Evolutionary conservation across 2,888 invertebrate genomes (phyloP).

Genomic region (Pristionchus exspectatus): DNA sequence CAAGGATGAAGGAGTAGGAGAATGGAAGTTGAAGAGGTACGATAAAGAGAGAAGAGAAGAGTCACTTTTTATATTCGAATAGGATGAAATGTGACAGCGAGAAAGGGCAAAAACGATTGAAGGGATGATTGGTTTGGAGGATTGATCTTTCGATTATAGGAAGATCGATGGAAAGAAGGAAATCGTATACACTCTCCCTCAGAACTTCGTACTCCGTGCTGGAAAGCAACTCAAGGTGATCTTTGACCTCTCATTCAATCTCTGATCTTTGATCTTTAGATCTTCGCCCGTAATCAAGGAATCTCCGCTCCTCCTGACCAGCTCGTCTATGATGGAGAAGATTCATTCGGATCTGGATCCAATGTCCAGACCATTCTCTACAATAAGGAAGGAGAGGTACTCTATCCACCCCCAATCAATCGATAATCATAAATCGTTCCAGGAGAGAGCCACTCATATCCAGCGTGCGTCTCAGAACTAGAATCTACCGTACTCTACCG

Average conservation of each 20-base stretch:
- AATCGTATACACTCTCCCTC: conserved; percentile 73
- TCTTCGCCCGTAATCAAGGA: conserved; percentile 78
- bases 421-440: conserved; percentile 38
- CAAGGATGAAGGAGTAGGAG: conserved; percentile 78
- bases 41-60: background rate
- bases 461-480: conserved; percentile 68
- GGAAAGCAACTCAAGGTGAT: conserved; percentile 72
- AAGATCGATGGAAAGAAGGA: conserved; percentile 79
- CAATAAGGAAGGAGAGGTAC: conserved; percentile 78
- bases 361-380: conserved; percentile 79
- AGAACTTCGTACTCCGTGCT: conserved; percentile 70
- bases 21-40: conserved; percentile 79
- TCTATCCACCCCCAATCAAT: conserved; percentile 2
- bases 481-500: conserved; percentile 53
- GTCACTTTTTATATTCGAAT: conserved; percentile 45
- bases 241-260: conserved; percentile 27
- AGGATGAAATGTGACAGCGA: background rate
- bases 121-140: background rate
- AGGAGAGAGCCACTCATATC: conserved; percentile 77
- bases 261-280: conserved; percentile 59
- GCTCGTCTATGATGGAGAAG: conserved; percentile 77
- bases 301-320: conserved; percentile 76
- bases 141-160: conserved; percentile 10
- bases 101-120: background rate
- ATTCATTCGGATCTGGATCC: conserved; percentile 77